Evolutionary conservation across 1,140 invertebrate genomes (phyloP).

Genomic region (Aphis craccivora): DNA sequence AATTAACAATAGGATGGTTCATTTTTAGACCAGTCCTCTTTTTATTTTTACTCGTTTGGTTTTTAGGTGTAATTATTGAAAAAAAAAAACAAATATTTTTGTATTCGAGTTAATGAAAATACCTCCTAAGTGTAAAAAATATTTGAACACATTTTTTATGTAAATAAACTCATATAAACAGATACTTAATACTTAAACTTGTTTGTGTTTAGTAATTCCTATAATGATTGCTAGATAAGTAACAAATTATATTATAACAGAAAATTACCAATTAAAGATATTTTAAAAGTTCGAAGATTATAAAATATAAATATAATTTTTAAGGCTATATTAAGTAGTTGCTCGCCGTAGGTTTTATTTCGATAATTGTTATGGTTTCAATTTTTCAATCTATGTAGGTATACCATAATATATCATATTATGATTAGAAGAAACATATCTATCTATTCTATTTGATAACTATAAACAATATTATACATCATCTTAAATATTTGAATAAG

Average conservation of each 20-base stretch:
- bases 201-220: background rate
- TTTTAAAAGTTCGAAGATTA: background rate
- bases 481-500: background rate
- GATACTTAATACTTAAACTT: background rate
- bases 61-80: background rate
- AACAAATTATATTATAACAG: no score
- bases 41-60: constrained; percentile 19
- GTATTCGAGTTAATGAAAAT: background rate
- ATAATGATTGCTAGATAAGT: no score
- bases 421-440: background rate
- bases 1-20: constrained; percentile 27
- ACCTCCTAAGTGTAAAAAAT: background rate
- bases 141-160: background rate
- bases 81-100: background rate
- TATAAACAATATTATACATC: background rate
- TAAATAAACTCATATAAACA: background rate
- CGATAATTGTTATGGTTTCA: no score
- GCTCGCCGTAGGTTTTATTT: no score
- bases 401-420: background rate
- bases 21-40: background rate
- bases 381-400: background rate
- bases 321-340: background rate
- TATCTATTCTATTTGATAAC: background rate
- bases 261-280: background rate
- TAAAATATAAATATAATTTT: background rate